A percentile compares a stretch with the other conserved stretches of the same genome.
Conservation (phyloP, 2,888 invertebrate species). For the Coelinius sp. region DNA sequence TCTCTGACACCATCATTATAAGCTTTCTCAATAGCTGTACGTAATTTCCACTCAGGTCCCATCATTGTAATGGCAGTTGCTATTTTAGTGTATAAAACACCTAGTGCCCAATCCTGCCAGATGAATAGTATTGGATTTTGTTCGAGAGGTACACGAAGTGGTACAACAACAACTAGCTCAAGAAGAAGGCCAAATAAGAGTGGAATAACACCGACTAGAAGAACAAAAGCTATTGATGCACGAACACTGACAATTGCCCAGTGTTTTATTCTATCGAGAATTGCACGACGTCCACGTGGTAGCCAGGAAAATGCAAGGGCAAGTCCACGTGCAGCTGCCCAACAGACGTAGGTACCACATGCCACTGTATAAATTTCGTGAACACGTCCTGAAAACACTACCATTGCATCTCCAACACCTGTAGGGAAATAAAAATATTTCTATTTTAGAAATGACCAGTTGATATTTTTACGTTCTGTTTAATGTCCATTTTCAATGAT, state of each 20-base stretch:
- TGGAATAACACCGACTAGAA: slow-evolving; percentile 92
- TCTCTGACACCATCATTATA: slow-evolving; percentile 95
- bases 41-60: slow-evolving; percentile 97
- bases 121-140: slow-evolving; percentile 92
- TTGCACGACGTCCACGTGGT: slow-evolving; percentile 87
- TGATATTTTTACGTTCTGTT: neutral
- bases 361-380: slow-evolving; percentile 98
- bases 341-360: slow-evolving; percentile 94
- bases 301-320: slow-evolving; percentile 89
- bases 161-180: slow-evolving; percentile 92
- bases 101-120: slow-evolving; percentile 98
- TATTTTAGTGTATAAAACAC: slow-evolving; percentile 97
- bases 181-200: slow-evolving; percentile 92
- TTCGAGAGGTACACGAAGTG: slow-evolving; percentile 90
- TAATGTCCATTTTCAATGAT: neutral
- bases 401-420: slow-evolving; percentile 56
- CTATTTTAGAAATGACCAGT: neutral
- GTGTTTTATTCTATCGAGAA: slow-evolving; percentile 79
- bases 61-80: slow-evolving; percentile 97
- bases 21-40: slow-evolving; percentile 91
- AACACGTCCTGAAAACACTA: slow-evolving; percentile 76
- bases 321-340: slow-evolving; percentile 89
- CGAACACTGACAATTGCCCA: slow-evolving; percentile 84
- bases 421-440: slow-evolving; percentile 27
- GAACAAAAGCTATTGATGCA: slow-evolving; percentile 80